Evolutionary conservation across 2,113 vertebrate genomes (phyloP).

Genomic region (Erpornis zantholeuca): DNA sequence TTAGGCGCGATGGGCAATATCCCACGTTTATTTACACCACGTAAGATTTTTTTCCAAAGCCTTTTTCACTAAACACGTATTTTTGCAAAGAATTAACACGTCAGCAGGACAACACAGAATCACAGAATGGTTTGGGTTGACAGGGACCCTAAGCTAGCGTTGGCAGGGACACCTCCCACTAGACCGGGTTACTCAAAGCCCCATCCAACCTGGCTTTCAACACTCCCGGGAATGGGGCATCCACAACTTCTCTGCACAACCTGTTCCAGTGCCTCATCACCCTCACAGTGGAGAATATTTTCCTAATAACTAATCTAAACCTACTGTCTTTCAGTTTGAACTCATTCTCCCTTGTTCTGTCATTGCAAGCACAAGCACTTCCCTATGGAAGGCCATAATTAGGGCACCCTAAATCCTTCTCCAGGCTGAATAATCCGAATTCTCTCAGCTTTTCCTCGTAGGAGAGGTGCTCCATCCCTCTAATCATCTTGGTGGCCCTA

Average conservation of each 20-base stretch:
- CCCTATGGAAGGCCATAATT: not conserved
- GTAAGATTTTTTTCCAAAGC: not conserved
- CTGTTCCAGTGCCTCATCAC: not conserved
- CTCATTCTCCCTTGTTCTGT: rapidly evolving
- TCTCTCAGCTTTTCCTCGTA: not conserved
- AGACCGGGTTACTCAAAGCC: not conserved
- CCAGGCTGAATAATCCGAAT: not conserved
- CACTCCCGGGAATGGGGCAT: not conserved
- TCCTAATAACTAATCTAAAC: not conserved
- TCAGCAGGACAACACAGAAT: not conserved
- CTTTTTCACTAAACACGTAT: not conserved
- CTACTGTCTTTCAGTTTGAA: not conserved
- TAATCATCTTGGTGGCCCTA: not conserved
- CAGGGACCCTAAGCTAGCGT: not conserved
- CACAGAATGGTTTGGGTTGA: not conserved
- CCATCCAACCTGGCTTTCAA: not conserved
- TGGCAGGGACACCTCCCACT: not conserved
- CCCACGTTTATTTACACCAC: not conserved
- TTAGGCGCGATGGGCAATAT: not conserved
- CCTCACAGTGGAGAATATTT: not conserved
- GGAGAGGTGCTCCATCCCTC: not conserved
- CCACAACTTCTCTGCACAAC: not conserved
- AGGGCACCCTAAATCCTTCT: not conserved
- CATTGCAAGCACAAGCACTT: not conserved
- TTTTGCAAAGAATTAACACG: not conserved